Percentiles rank a stretch among this genome's conserved stretches.
phyloP scores from a whole-genome alignment of 2,797 vertebrate genomes.

The Peromyscus nudipes region DNA sequence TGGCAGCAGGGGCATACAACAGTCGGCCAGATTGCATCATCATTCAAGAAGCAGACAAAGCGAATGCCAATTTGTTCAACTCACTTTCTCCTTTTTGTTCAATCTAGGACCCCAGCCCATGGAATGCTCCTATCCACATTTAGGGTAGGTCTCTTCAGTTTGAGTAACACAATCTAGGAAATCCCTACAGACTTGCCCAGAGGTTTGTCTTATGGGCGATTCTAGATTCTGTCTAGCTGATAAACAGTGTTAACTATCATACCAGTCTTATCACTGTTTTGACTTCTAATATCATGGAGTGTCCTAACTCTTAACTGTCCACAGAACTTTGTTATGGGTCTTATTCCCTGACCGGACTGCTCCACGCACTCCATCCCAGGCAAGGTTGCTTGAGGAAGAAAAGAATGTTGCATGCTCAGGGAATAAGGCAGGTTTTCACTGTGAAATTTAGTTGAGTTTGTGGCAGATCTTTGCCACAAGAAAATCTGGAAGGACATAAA shows the following conservation, averaged over 20 bases:
- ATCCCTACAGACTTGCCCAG: too few relatives aligned
- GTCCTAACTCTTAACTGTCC: not conserved
- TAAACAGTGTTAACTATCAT: not conserved
- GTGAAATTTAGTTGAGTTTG: not conserved
- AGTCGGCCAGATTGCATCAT: not conserved
- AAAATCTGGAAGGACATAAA: not conserved
- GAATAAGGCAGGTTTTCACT: not conserved
- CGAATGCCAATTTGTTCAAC: not conserved
- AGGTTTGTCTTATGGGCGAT: not conserved
- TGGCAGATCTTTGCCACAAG: not conserved
- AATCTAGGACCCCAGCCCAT: too few relatives aligned
- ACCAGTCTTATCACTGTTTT: not conserved
- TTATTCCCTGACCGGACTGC: not conserved
- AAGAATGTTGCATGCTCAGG: not conserved
- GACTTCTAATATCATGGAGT: not conserved
- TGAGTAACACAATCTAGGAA: not conserved
- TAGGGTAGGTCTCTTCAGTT: not conserved
- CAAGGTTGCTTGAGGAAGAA: not conserved
- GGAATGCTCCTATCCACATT: accelerated
- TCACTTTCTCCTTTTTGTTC: not conserved
- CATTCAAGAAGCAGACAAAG: not conserved
- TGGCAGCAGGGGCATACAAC: too few relatives aligned
- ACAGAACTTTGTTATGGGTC: not conserved
- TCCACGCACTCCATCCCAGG: not conserved
- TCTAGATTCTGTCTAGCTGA: not conserved